A percentile compares a stretch with the other conserved stretches of the same genome.
Conservation (phyloP, 2,888 invertebrate species). For the Carcina quercana region DNA sequence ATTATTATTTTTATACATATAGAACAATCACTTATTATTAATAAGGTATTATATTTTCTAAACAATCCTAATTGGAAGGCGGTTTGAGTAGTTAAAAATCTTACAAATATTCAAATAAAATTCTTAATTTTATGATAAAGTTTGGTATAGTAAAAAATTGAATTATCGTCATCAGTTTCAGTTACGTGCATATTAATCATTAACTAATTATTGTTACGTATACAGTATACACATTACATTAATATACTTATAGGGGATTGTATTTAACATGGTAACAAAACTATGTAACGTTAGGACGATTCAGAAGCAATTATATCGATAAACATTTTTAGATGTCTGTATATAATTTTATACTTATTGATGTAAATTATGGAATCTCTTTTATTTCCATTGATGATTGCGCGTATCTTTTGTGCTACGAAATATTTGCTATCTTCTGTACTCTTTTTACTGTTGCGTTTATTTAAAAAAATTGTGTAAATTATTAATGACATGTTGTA, state of each 20-base stretch:
- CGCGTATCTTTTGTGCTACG: conserved; percentile 57
- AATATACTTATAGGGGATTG: conserved; percentile 8
- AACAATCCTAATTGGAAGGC: too few species aligned
- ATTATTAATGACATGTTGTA: conserved; percentile 71
- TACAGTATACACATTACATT: neutral
- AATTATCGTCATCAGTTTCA: conserved; percentile 3
- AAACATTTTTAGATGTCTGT: conserved; percentile 57
- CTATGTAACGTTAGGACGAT: conserved; percentile 19
- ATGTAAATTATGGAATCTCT: conserved; percentile 70
- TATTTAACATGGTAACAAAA: conserved; percentile 21
- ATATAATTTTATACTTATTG: conserved; percentile 60
- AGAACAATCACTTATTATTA: neutral
- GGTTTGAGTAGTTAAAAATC: neutral
- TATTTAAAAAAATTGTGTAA: conserved; percentile 65
- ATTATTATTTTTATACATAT: neutral
- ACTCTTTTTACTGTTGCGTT: conserved; percentile 67
- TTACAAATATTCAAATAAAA: neutral
- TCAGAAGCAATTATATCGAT: conserved; percentile 44
- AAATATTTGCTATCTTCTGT: conserved; percentile 55
- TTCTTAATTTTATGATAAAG: neutral
- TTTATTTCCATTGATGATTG: conserved; percentile 58
- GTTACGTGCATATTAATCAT: conserved; percentile 10
- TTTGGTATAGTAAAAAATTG: conserved; percentile 1
- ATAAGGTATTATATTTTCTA: neutral
- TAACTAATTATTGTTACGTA: conserved; percentile 2